Conservation (phyloP, 2,113 vertebrate genomes). For the Tichodroma muraria region DNA sequence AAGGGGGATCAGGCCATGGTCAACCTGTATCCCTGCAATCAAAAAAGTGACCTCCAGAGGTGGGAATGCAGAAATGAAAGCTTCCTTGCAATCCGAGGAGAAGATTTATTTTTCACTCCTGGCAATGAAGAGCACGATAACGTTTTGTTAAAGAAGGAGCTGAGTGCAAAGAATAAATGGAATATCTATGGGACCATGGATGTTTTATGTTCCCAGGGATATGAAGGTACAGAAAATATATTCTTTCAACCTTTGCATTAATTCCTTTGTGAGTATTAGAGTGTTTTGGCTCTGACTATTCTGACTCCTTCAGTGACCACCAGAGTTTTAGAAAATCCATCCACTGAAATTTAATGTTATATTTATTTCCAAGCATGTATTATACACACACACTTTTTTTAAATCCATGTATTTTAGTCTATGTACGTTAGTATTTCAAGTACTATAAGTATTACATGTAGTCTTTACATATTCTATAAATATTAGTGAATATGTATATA, state of each 20-base stretch:
- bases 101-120: conserved; percentile 80
- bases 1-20: conserved; percentile 75
- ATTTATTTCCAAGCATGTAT: background rate
- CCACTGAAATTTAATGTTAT: background rate
- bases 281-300: background rate
- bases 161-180: conserved; percentile 80
- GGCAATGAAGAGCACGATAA: conserved; percentile 80
- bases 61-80: conserved; percentile 94
- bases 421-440: background rate
- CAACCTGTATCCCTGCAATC: conserved; percentile 76
- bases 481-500: background rate
- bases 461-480: background rate
- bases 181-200: conserved; percentile 72
- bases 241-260: background rate
- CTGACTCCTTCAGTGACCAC: background rate
- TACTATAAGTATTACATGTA: background rate
- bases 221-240: conserved; percentile 76
- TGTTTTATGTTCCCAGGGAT: conserved; percentile 79
- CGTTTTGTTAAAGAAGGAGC: conserved; percentile 79
- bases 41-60: conserved; percentile 75
- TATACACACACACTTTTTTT: background rate
- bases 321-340: background rate
- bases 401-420: background rate
- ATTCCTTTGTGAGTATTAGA: background rate
- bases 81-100: conserved; percentile 77